These are phyloP conservation scores for Aphis craccivora DNA, from an alignment of 1,140 invertebrate genomes.

Conservation along the genomic window DNA sequence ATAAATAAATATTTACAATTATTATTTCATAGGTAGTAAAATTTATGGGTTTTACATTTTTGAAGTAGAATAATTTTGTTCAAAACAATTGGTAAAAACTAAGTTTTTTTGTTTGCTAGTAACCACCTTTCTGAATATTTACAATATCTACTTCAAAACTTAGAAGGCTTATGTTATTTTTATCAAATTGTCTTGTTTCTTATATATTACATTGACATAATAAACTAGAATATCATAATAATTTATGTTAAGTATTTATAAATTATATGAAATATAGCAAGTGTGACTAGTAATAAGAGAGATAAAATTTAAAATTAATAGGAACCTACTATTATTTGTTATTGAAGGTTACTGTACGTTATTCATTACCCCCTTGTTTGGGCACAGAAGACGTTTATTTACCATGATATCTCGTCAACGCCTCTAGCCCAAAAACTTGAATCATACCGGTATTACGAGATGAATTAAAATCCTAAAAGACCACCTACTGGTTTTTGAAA, in stretches of 20 bases:
- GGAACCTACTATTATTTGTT: background rate
- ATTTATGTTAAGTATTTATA: background rate
- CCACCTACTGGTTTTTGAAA: slow-evolving; percentile 13
- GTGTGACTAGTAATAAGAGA: background rate
- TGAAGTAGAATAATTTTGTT: background rate
- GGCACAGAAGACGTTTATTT: background rate
- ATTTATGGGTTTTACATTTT: background rate
- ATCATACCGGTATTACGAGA: slow-evolving; percentile 34
- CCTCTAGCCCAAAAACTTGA: background rate
- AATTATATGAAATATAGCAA: background rate
- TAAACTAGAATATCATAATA: background rate
- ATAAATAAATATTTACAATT: too few relatives aligned
- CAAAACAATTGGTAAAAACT: background rate
- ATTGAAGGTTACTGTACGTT: background rate
- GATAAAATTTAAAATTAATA: background rate
- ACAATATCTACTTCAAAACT: background rate
- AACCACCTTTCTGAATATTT: background rate
- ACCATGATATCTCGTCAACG: background rate
- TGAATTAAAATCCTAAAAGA: slow-evolving; percentile 27
- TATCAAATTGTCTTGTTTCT: background rate
- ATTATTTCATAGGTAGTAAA: background rate
- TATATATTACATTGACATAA: background rate
- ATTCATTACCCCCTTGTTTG: slow-evolving; percentile 33
- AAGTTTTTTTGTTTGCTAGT: background rate
- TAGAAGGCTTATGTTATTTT: background rate